Evolutionary conservation across 2,797 vertebrate genomes (phyloP).

Genomic region (Scleropages formosus): DNA sequence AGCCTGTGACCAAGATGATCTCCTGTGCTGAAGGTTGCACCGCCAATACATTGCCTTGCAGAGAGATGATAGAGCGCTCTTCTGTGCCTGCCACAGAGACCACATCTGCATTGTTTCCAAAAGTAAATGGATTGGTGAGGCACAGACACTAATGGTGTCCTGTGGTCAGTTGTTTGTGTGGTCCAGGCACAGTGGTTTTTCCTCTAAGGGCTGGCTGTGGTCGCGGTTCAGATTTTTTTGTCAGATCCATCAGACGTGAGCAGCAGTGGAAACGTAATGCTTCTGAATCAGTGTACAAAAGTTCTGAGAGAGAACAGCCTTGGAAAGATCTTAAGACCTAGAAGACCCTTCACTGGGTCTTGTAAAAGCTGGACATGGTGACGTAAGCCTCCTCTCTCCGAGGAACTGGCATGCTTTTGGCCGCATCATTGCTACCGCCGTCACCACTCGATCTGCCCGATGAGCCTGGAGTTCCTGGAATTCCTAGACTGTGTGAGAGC

Average conservation of each 20-base stretch:
- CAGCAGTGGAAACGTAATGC: not conserved
- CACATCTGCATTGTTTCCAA: too few relatives aligned
- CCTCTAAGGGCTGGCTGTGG: too few relatives aligned
- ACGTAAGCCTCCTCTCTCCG: slow-evolving; percentile 66
- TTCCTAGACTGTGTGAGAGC: slow-evolving; percentile 7
- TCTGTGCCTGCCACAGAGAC: too few relatives aligned
- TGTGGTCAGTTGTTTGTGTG: too few relatives aligned
- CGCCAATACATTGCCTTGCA: not conserved
- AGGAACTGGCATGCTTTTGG: not conserved
- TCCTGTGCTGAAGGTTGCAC: too few relatives aligned
- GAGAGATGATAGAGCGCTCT: too few relatives aligned
- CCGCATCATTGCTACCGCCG: slow-evolving; percentile 11
- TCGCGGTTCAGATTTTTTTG: too few relatives aligned
- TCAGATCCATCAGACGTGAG: not conserved
- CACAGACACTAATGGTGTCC: too few relatives aligned
- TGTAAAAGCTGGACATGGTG: slow-evolving; percentile 74
- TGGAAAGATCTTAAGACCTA: not conserved
- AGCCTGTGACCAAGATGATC: not conserved
- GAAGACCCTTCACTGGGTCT: slow-evolving; percentile 48
- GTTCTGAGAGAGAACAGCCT: not conserved
- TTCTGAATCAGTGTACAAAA: not conserved
- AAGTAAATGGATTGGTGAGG: too few relatives aligned
- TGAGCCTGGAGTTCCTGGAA: not conserved
- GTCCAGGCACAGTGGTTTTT: not conserved
- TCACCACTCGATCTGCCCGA: not conserved